phyloP scores from a whole-genome alignment of 2,113 vertebrate species.

The Fulmarus glacialis region DNA sequence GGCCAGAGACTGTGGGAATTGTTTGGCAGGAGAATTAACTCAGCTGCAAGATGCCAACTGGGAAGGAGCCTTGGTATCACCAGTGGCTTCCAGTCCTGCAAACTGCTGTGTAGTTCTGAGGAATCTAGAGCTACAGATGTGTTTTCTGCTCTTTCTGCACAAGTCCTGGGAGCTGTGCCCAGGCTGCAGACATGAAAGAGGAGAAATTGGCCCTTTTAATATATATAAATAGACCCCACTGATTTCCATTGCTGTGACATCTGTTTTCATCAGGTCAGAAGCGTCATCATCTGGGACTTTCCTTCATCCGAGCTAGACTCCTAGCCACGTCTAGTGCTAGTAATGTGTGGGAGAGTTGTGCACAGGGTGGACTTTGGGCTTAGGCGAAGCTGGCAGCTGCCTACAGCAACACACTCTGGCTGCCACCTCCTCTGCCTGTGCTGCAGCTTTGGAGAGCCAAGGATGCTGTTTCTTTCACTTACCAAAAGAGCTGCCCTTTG shows the following conservation, averaged over 20 bases:
- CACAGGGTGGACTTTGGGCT: neutral
- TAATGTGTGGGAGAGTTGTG: neutral
- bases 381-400: neutral
- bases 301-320: neutral
- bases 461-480: neutral
- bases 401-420: neutral
- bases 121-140: fast-evolving
- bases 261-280: neutral
- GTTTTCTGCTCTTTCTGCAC: neutral
- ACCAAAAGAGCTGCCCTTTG: neutral
- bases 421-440: neutral
- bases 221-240: neutral
- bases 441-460: neutral
- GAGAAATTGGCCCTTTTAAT: neutral
- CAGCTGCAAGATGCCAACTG: neutral
- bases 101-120: neutral
- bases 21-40: neutral
- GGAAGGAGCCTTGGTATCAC: neutral
- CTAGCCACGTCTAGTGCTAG: neutral
- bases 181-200: neutral
- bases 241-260: neutral
- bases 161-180: neutral
- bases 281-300: neutral
- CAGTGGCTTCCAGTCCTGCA: neutral
- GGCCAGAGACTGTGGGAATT: neutral